Evolutionary conservation across 2,113 vertebrate species (phyloP).

Genomic region (Lates calcarifer): DNA sequence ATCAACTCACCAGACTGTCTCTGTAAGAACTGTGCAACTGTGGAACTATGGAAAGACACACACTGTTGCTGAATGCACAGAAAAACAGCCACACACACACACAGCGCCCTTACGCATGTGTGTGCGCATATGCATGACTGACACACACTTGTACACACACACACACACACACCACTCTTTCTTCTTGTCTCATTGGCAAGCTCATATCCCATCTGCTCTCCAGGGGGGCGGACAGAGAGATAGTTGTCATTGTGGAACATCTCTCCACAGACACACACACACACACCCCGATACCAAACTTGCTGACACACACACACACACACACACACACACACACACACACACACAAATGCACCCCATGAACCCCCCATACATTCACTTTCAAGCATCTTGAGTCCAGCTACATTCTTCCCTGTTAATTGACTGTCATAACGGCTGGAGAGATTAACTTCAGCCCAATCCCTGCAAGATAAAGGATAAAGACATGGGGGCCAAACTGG

Average conservation of each 20-base stretch:
- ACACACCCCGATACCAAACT: slow-evolving; percentile 28
- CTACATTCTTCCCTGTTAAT: slow-evolving; percentile 85
- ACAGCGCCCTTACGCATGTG: slow-evolving; percentile 58
- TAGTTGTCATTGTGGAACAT: slow-evolving; percentile 81
- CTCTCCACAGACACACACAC: slow-evolving; percentile 54
- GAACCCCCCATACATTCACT: slow-evolving; percentile 58
- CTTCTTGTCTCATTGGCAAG: slow-evolving; percentile 78
- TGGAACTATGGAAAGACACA: slow-evolving; percentile 39
- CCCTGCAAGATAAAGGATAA: slow-evolving; percentile 79
- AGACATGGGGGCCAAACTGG: slow-evolving; percentile 66
- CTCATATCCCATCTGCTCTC: slow-evolving; percentile 82
- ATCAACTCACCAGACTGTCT: slow-evolving; percentile 44
- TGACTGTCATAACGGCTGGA: slow-evolving; percentile 83
- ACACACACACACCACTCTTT: slow-evolving; percentile 61
- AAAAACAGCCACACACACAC: slow-evolving; percentile 21
- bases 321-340: slow-evolving; percentile 32
- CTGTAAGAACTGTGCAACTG: slow-evolving; percentile 42
- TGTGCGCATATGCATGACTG: slow-evolving; percentile 76
- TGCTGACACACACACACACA: slow-evolving; percentile 39
- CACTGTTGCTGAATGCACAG: slow-evolving; percentile 45
- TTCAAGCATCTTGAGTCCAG: slow-evolving; percentile 62
- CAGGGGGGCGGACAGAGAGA: slow-evolving; percentile 79
- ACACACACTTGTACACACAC: slow-evolving; percentile 14
- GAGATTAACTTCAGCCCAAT: slow-evolving; percentile 85
- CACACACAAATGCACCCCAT: slow-evolving; percentile 33